These are phyloP conservation scores for Gambusia yucatana DNA, from an alignment of 2,797 vertebrate species.

Conservation along the genomic window DNA sequence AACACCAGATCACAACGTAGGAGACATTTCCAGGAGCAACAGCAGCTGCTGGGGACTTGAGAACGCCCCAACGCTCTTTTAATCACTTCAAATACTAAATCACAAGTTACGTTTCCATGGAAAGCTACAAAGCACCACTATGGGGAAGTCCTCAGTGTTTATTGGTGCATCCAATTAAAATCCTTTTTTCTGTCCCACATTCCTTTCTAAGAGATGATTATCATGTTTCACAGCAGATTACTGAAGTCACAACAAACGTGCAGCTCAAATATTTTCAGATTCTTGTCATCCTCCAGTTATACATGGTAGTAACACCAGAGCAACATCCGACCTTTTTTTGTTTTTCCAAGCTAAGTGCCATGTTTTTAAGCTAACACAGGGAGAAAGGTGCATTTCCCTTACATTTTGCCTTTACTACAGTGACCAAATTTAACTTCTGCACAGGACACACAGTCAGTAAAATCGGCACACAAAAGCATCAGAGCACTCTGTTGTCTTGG, in stretches of 20 bases:
- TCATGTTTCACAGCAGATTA: neutral
- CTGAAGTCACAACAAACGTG: neutral
- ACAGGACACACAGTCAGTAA: neutral
- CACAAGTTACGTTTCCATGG: neutral
- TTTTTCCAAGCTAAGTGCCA: neutral
- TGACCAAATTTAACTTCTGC: neutral
- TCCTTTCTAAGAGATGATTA: neutral
- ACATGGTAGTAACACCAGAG: neutral
- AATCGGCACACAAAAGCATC: neutral
- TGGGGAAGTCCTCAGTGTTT: neutral
- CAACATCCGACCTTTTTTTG: neutral
- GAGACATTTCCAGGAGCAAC: neutral
- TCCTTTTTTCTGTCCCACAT: neutral
- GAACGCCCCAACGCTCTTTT: neutral
- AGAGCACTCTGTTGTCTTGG: constrained; percentile 5
- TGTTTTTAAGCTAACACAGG: neutral
- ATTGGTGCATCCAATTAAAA: neutral
- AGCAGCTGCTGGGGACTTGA: neutral
- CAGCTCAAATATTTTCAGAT: neutral
- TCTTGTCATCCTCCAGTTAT: neutral
- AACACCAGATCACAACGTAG: neutral
- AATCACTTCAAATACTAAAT: neutral
- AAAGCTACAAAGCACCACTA: neutral
- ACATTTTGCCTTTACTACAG: neutral
- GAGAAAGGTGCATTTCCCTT: neutral